Percentiles rank a stretch among this genome's conserved stretches.
Conservation (phyloP, 1,140 invertebrate species). For the Megalonaias nervosa region DNA sequence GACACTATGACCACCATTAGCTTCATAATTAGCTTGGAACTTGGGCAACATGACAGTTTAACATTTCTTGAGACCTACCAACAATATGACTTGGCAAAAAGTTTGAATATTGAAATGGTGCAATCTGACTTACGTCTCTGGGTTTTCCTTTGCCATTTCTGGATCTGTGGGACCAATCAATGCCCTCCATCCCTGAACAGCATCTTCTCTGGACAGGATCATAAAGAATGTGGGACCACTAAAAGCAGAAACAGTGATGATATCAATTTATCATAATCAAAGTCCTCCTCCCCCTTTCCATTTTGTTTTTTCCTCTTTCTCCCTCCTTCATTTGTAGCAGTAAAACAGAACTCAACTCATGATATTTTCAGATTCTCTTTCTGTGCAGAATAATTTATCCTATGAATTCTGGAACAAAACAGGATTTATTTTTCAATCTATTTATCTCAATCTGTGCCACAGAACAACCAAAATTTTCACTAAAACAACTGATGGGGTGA, state of each 20-base stretch:
- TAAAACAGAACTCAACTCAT: not conserved
- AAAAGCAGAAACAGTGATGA: slow-evolving; percentile 19
- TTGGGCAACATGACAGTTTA: too few relatives aligned
- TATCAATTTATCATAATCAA: not conserved
- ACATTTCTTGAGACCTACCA: too few relatives aligned
- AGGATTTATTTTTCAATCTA: too few relatives aligned
- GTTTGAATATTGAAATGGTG: too few relatives aligned
- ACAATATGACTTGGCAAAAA: too few relatives aligned
- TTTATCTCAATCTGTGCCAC: too few relatives aligned
- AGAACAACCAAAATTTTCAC: too few relatives aligned
- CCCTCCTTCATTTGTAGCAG: too few relatives aligned
- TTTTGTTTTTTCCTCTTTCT: not conserved
- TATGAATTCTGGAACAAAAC: not conserved
- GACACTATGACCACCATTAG: too few relatives aligned
- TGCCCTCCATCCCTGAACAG: slow-evolving; percentile 67
- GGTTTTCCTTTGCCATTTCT: slow-evolving; percentile 62
- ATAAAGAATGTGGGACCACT: slow-evolving; percentile 71
- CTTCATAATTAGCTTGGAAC: too few relatives aligned
- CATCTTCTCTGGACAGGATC: slow-evolving; percentile 69
- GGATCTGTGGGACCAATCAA: slow-evolving; percentile 69
- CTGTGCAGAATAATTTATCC: not conserved
- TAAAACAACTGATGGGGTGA: too few relatives aligned
- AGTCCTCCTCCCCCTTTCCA: not conserved
- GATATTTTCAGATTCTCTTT: not conserved
- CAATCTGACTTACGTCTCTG: slow-evolving; percentile 58